A percentile compares a stretch with the other conserved stretches of the same genome.
phyloP scores from a whole-genome alignment of 2,888 invertebrate genomes.

The Macrophya alboannulata region DNA sequence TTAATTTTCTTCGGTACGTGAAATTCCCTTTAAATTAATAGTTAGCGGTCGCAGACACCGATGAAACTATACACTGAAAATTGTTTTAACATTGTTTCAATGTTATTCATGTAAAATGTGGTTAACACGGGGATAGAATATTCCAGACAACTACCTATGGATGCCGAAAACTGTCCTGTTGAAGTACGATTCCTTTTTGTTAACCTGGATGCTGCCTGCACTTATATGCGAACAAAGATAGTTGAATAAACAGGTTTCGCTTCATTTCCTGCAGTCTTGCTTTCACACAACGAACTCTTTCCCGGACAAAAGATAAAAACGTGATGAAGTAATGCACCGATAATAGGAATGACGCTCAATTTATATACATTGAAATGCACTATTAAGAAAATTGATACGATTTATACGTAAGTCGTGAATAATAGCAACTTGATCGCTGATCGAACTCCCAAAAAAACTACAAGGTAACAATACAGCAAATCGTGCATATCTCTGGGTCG shows the following conservation, averaged over 20 bases:
- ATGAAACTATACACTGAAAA: slow-evolving; percentile 28
- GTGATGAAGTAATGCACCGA: neutral
- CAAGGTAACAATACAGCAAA: neutral
- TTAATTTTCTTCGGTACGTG: neutral
- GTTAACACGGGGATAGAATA: neutral
- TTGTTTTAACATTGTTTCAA: slow-evolving; percentile 34
- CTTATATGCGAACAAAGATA: neutral
- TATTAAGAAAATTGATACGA: no score
- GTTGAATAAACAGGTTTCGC: neutral
- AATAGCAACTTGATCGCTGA: neutral
- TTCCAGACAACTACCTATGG: neutral
- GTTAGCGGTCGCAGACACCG: slow-evolving; percentile 26
- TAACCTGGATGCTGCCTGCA: neutral
- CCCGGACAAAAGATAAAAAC: neutral
- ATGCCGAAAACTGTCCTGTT: neutral
- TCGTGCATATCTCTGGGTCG: no score
- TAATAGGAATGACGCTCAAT: neutral
- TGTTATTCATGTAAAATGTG: slow-evolving; percentile 15
- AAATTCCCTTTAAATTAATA: slow-evolving; percentile 39
- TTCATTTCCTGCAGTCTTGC: neutral
- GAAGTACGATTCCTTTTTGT: neutral
- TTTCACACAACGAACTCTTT: neutral
- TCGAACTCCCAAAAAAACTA: neutral
- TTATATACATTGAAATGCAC: no score
- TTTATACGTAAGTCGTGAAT: no score